A percentile compares a stretch with the other conserved stretches of the same genome.
phyloP scores from a whole-genome alignment of 2,888 invertebrate species.

The Seira sanloemensis region DNA sequence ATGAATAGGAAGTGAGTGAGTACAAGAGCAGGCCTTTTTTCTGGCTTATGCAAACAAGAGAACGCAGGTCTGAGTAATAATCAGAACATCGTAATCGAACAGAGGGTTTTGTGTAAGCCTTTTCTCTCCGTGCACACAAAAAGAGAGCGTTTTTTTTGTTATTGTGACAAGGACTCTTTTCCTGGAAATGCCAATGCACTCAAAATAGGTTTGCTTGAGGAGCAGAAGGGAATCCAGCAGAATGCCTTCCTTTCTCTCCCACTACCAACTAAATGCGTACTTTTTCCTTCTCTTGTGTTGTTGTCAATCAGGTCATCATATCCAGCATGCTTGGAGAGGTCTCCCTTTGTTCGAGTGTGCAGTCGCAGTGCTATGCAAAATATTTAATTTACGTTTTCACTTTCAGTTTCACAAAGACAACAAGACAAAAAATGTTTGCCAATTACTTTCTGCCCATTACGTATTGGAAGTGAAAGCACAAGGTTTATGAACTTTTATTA shows the following conservation, averaged over 20 bases:
- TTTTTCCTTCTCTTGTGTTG: no score
- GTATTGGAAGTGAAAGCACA: not conserved
- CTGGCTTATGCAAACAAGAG: not conserved
- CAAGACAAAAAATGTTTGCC: no score
- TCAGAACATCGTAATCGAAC: not conserved
- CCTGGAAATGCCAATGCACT: conserved; percentile 65
- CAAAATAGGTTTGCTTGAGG: conserved; percentile 55
- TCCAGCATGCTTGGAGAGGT: not conserved
- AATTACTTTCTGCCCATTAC: not conserved
- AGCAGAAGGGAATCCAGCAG: not conserved
- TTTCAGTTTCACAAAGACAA: not conserved
- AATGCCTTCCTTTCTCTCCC: not conserved
- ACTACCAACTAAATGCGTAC: not conserved
- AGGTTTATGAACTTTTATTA: not conserved
- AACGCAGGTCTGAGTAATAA: not conserved
- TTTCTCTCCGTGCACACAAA: not conserved
- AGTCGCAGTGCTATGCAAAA: not conserved
- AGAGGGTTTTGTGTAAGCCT: no score
- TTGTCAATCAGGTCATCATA: not conserved
- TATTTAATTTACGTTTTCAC: not conserved
- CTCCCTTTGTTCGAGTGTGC: not conserved
- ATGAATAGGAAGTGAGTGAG: not conserved
- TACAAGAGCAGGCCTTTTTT: not conserved
- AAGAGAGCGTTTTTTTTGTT: conserved; percentile 37
- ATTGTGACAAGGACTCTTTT: conserved; percentile 60